Conservation (phyloP, 2,888 invertebrate species). For the Gisinianus flammeolus region DNA sequence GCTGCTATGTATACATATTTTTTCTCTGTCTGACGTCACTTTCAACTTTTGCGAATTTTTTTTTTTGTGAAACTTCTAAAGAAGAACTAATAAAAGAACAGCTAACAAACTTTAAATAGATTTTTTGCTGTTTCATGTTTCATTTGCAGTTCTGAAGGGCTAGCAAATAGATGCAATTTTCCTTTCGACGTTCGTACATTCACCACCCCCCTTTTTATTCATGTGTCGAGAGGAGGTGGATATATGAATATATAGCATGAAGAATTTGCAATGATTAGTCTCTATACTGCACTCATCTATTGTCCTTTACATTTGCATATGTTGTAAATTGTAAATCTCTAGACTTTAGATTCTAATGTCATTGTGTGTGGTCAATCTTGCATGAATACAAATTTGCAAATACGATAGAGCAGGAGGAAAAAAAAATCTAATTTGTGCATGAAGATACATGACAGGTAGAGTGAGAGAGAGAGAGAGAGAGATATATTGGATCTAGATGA, state of each 20-base stretch:
- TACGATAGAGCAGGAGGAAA: background rate
- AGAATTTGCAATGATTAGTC: background rate
- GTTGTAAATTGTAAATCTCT: background rate
- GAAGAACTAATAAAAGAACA: background rate
- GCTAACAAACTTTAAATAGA: background rate
- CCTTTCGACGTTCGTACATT: background rate
- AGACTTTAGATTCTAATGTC: background rate
- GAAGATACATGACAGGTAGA: slow-evolving; percentile 19
- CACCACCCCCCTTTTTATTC: background rate
- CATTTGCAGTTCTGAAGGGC: background rate
- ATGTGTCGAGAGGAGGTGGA: background rate
- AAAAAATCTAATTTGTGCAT: background rate
- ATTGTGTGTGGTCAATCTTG: slow-evolving; percentile 38
- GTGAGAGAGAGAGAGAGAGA: too few relatives aligned
- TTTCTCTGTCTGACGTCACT: too few relatives aligned
- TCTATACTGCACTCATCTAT: too few relatives aligned
- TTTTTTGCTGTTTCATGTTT: slow-evolving; percentile 6
- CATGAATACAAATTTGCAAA: slow-evolving; percentile 24
- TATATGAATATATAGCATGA: background rate
- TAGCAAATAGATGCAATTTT: background rate
- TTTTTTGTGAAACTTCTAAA: slow-evolving; percentile 13
- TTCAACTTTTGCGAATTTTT: too few relatives aligned
- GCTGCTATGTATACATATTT: too few relatives aligned
- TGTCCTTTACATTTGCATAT: background rate
- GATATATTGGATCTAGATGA: background rate